Conservation (phyloP, 2,113 vertebrate species). For the Leucoraja erinaceus region DNA sequence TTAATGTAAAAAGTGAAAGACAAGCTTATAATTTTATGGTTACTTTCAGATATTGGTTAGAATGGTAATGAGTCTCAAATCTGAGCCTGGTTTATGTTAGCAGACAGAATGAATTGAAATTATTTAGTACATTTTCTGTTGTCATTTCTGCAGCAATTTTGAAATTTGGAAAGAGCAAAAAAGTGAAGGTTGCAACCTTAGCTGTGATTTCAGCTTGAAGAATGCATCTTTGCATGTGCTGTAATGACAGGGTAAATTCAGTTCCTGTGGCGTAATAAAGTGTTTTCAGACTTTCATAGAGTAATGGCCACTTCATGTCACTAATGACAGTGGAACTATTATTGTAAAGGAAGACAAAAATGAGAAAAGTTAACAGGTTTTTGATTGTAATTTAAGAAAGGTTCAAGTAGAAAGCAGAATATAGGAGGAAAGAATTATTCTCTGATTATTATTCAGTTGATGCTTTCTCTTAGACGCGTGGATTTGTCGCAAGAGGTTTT, state of each 20-base stretch:
- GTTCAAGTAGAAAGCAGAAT: not conserved
- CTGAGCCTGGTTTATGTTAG: not conserved
- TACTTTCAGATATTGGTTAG: not conserved
- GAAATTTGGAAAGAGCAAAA: not conserved
- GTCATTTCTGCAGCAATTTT: not conserved
- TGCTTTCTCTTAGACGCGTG: too few relatives aligned
- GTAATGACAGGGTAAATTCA: not conserved
- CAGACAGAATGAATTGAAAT: not conserved
- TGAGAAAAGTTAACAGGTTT: not conserved
- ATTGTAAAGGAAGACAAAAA: not conserved
- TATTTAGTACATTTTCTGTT: not conserved
- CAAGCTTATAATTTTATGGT: not conserved
- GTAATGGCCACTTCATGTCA: not conserved
- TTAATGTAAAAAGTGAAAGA: not conserved
- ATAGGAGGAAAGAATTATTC: not conserved
- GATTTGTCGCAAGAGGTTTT: too few relatives aligned
- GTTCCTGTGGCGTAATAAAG: not conserved
- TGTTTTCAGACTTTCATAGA: not conserved
- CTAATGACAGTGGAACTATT: not conserved
- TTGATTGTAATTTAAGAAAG: not conserved
- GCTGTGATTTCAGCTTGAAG: not conserved
- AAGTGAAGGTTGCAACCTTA: not conserved
- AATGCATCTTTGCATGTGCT: not conserved
- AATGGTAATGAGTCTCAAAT: not conserved
- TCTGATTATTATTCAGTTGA: not conserved